Percentiles rank a stretch among this genome's conserved stretches.
These are phyloP conservation scores for Zingel zingel DNA, from an alignment of 2,113 vertebrate species.

Conservation along the genomic window DNA sequence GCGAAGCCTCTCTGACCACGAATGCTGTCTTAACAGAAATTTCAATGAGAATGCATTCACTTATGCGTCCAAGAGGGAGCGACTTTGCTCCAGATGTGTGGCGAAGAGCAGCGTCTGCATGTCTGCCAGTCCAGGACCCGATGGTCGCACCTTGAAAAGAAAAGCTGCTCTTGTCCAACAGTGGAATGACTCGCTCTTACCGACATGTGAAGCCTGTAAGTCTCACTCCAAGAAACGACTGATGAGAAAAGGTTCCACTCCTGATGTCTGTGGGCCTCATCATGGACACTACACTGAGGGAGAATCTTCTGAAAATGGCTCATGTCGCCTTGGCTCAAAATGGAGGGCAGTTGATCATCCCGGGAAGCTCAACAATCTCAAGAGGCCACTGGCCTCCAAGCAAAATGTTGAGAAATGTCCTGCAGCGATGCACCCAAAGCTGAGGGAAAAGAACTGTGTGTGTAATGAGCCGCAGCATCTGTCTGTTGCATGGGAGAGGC, in stretches of 20 bases:
- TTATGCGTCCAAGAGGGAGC: conserved; percentile 41
- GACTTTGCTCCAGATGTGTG: conserved; percentile 76
- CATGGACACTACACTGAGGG: conserved; percentile 55
- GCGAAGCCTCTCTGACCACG: conserved; percentile 65
- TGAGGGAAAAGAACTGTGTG: conserved; percentile 62
- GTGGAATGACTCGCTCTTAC: conserved; percentile 48
- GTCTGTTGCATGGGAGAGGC: conserved; percentile 28
- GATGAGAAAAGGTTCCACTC: conserved; percentile 16
- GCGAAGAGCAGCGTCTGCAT: conserved; percentile 26
- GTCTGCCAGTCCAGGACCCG: conserved; percentile 23
- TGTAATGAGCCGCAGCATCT: conserved; percentile 49
- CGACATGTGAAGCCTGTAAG: conserved; percentile 68
- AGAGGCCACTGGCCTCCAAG: conserved; percentile 45
- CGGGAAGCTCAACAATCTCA: neutral
- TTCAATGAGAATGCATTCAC: conserved; percentile 28
- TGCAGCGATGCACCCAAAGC: conserved; percentile 29
- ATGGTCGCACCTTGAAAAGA: conserved; percentile 45
- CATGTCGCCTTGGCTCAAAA: neutral
- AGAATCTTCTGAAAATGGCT: conserved; percentile 73
- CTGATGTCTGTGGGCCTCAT: neutral
- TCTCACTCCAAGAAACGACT: conserved; percentile 47
- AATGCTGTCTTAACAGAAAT: conserved; percentile 46
- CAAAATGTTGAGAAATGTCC: conserved; percentile 65
- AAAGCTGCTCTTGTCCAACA: conserved; percentile 54
- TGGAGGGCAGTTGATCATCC: conserved; percentile 4